Evolutionary conservation across 2,113 vertebrate genomes (phyloP).

Genomic region (Turdus rufiventris): DNA sequence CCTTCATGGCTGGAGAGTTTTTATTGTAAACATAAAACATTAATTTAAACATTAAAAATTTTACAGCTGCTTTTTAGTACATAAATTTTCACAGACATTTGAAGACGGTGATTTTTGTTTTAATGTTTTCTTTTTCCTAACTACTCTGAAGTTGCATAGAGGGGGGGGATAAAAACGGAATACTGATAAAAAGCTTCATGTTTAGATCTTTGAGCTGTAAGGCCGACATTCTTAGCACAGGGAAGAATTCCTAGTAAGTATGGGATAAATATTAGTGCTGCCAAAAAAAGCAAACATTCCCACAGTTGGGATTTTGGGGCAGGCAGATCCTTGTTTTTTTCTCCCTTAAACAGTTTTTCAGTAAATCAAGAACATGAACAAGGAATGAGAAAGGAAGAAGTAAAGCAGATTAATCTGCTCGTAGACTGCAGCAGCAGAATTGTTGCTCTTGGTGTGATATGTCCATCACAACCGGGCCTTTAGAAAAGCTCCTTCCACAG

Average conservation of each 20-base stretch:
- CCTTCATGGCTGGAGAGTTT: slow-evolving; percentile 70
- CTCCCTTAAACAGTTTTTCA: background rate
- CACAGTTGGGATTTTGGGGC: background rate
- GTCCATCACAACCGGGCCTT: background rate
- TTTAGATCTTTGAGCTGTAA: background rate
- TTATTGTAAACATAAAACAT: slow-evolving; percentile 79
- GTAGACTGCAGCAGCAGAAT: background rate
- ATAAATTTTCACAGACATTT: slow-evolving; percentile 72
- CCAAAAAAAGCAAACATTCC: slow-evolving; percentile 12
- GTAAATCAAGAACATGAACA: background rate
- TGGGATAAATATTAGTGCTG: background rate
- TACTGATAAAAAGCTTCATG: background rate
- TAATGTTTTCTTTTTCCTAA: slow-evolving; percentile 43
- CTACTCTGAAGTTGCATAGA: background rate
- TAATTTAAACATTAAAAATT: slow-evolving; percentile 80
- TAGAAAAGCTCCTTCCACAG: background rate
- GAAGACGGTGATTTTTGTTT: slow-evolving; percentile 52
- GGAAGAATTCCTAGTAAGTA: background rate
- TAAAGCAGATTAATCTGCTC: background rate
- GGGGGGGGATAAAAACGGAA: background rate
- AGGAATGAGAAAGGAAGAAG: background rate
- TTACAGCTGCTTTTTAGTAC: slow-evolving; percentile 75
- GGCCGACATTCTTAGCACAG: background rate
- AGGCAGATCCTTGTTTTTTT: background rate
- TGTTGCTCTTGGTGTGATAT: background rate